Conservation (phyloP, 2,797 vertebrate species). For the Rousettus madagascariensis region DNA sequence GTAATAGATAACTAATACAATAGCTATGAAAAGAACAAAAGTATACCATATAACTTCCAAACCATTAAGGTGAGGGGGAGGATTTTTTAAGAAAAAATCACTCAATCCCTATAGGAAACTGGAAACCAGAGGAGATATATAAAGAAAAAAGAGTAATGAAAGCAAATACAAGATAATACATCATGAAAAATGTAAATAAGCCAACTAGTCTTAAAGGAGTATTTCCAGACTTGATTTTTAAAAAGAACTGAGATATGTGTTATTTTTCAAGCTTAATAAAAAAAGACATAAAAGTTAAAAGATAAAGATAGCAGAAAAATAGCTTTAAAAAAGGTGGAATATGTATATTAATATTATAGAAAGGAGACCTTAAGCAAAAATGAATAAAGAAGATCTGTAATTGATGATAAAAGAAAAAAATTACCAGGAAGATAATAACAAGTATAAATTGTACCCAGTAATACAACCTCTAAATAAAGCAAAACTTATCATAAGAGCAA, state of each 20-base stretch:
- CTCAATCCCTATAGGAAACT: background rate
- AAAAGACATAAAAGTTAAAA: background rate
- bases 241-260: background rate
- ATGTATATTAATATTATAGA: background rate
- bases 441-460: background rate
- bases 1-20: background rate
- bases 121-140: background rate
- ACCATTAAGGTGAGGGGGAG: background rate
- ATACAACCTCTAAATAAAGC: background rate
- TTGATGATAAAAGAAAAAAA: background rate
- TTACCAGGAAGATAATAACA: background rate
- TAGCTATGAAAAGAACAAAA: constrained; percentile 5
- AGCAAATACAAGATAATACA: constrained; percentile 6
- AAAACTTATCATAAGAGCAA: background rate
- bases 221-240: background rate
- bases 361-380: constrained; percentile 13
- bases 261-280: background rate
- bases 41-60: background rate
- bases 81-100: background rate
- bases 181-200: background rate
- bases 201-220: background rate
- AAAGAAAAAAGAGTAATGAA: background rate
- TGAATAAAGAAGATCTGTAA: background rate
- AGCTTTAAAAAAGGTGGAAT: background rate
- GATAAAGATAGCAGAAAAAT: background rate